Evolutionary conservation across 2,113 vertebrate species (phyloP), one percentile per base, ranked within the genome.

Genomic region (Atherinomorus stipes): DNA sequence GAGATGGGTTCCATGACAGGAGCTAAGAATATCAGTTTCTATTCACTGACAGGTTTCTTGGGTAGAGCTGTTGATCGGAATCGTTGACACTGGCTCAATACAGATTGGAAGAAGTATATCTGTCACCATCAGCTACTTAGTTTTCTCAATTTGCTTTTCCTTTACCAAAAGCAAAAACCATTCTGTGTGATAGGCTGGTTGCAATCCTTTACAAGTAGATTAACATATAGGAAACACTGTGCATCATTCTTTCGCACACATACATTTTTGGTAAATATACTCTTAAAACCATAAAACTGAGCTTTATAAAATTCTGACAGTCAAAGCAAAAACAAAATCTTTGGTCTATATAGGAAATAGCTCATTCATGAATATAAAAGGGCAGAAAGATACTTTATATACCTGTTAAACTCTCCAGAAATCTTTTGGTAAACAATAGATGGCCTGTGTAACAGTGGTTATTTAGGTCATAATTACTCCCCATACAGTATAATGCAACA

Each of bases 351-450:
- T 8, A 47, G 7, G 18, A 47, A 47, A 47, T 19, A 47, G n/a
- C 6, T 42, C 12, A 15, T 42, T 42, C 16, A 42, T 42, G 3
- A 42, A 7, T 21, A 64, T 15, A 22, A 28, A 13, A 51, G 62
- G 13, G 5, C 4, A 34, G 19, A 58, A 38, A 57, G 19, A 50
- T 18, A 2, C 31, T 59, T 7, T 60, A 9, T 70, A n/a, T n/a
- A n/a, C n/a, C n/a, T n/a, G n/a, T 44, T 22, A 7, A 44, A 63
- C 63, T 53, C 9, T 66, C 51, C 9, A 42, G 11, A 57, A 50
- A 19, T 64, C 26, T 34, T 8, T 7, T 34, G 31, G 31, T 7
- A 34, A 34, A 34, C 4, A 34, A 34, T 34, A 34, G 4, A 3
- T 68, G 26, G 16, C 3, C 0, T 50, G 53, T 12, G 9, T 34